Evolutionary conservation across 1,140 invertebrate genomes (phyloP).

Genomic region (Eueides isabella): DNA sequence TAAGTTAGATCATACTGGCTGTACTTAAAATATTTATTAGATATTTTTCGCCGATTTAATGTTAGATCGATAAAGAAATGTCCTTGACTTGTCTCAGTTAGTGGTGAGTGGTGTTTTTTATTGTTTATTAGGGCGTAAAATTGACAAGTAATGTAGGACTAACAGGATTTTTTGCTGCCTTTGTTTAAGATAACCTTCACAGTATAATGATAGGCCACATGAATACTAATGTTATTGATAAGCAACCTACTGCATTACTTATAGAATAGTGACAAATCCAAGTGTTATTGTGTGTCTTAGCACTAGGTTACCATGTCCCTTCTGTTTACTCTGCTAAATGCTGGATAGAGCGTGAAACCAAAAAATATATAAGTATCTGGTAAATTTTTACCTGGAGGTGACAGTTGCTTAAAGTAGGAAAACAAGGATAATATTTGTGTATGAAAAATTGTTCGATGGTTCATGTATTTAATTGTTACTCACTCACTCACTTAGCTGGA

Average conservation of each 20-base stretch:
- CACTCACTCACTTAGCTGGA: no score
- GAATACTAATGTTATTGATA: not conserved
- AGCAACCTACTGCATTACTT: no score
- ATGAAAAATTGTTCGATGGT: no score
- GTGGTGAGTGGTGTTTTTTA: not conserved
- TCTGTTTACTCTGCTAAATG: no score
- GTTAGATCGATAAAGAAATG: slow-evolving; percentile 6
- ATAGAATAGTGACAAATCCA: not conserved
- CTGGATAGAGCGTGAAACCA: no score
- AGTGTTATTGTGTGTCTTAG: no score
- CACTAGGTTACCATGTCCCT: no score
- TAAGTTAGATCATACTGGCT: not conserved
- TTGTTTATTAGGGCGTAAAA: slow-evolving; percentile 22
- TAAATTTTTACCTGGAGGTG: no score
- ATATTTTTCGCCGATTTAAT: not conserved
- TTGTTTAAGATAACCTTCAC: not conserved
- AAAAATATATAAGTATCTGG: no score
- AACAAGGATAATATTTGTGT: no score
- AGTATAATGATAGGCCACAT: not conserved
- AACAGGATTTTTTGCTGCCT: not conserved
- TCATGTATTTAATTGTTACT: no score
- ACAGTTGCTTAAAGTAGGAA: no score
- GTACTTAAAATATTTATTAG: not conserved
- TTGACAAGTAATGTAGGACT: not conserved
- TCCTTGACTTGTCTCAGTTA: slow-evolving; percentile 10